Base-by-base conservation (phyloP, 2,888 invertebrate genomes). In the Tortrix viridana region DNA sequence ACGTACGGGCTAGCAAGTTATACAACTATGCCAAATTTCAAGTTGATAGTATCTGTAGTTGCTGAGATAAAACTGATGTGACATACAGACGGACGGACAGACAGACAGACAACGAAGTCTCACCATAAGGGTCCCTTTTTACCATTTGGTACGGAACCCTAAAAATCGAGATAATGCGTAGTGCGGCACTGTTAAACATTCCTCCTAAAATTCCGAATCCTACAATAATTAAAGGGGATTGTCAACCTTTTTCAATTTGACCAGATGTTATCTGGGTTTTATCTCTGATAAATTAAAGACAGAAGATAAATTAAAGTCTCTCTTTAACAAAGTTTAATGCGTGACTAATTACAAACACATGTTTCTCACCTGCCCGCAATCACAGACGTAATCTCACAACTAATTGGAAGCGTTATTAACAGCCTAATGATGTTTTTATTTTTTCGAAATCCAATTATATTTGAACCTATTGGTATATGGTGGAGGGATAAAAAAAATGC, bases 361-460 rank as follows among this genome's bases (percentile, higher is more conserved):
- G 70, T 65, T 69, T 70, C 70, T 68, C 71, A 71, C 71, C 67
- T 65, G 68, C 50, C 47, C 48, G 69, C 69, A 68, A 73, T 71
- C 73, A 66, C 52, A 49, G 60, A 32, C 46, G 68, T 68, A 69
- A 73, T 71, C 73, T 67, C 55, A 47, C 59, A 26, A 71, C 71
- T 75, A 71, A 74, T 72, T 74, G 72, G 70, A 62, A 55, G 58
- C 53, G 60, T 69, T 65, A 65, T 59, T 61, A 67, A 58, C 52
- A 26, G 60, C 23, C 65, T 57, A 52, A 65, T 58, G 57, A 54
- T 58, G 53, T 54, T 65, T 62, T 65, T 55, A 62, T 58, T 65
- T 65, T n/a, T 48, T 47, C 41, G 14, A 63, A 41, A 52, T 46
- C 57, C 57, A 63, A 63, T 63, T 63, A 63, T 53, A 23, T 62